Base-by-base conservation (phyloP, 2,888 invertebrate genomes). In the Drosophila borborema region DNA sequence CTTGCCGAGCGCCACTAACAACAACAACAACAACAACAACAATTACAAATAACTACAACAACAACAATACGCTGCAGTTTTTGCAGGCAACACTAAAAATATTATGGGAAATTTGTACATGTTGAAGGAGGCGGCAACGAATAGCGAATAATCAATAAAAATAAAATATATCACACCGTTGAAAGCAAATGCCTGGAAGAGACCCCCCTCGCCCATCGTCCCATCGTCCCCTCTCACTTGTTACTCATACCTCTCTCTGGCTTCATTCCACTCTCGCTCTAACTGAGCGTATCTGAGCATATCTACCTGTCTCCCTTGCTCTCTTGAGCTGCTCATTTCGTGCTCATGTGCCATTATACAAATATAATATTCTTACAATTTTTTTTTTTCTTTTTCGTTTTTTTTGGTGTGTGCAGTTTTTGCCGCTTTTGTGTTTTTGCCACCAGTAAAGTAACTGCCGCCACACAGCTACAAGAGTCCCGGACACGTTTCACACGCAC, bases 141-240 rank as follows among this genome's bases (percentile, higher is more conserved):
- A 80, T 69, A 85, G 78, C 71, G 81, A 82, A 86, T 87, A 87
- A 87, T 87, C 86, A 87, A 87, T 87, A 87, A 89, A 89, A 86
- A 89, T 86, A 89, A 87, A 87, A 89, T 86, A 85, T 89, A 87
- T 87, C 87, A 89, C 86, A 89, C 86, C 87, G 83, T 77, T 74
- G 86, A 78, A 78, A 78, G 78, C 75, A 75, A 72, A 60, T 61
- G 65, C 75, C 72, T 65, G 38, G 64, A 58, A 61, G n/a, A 61
- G n/a, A 8, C 14, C 34, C 23, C 10, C 23, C 18, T 36, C 34
- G 2, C 36, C 16, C 16, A 40, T 28, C 5, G 1, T n/a, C 40
- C 12, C 41, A 0, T 4, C n/a, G 4, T 2, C 2, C n/a, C 40
- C 31, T 28, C 28, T 6, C 40, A 54, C 70, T 60, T 53, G 54